These are phyloP conservation scores for Brachyhypopomus occidentalis DNA, from an alignment of 2,113 vertebrate species.

Conservation along the genomic window DNA sequence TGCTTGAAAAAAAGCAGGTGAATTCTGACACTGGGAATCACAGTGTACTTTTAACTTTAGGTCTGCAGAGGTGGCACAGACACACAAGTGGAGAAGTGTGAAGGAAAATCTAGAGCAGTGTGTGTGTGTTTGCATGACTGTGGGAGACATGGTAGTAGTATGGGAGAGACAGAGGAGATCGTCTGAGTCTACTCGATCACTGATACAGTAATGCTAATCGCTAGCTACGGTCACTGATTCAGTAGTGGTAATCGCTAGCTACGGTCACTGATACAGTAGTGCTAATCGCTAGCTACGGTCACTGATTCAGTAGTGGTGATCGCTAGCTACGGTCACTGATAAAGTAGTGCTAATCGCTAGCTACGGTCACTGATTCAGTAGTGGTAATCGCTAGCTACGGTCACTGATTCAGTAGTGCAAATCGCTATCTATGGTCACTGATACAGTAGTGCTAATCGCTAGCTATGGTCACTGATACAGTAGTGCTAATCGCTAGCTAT, in stretches of 20 bases:
- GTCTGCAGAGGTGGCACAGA: no score
- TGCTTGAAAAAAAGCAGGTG: not conserved
- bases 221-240: conserved; percentile 6
- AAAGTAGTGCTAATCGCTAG: conserved; percentile 37
- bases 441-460: conserved; percentile 39
- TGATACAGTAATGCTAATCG: conserved; percentile 41
- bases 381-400: conserved; percentile 33
- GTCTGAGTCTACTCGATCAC: conserved; percentile 11
- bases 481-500: conserved; percentile 34
- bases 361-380: conserved; percentile 23
- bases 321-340: conserved; percentile 17
- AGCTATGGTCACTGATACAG: conserved; percentile 27
- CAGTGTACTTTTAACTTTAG: no score
- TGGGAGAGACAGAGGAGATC: not conserved
- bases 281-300: conserved; percentile 34
- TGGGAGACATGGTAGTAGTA: no score
- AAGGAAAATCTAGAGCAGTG: not conserved
- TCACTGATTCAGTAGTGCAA: conserved; percentile 34
- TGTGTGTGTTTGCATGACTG: not conserved
- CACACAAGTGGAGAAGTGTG: not conserved
- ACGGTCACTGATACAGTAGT: conserved; percentile 28
- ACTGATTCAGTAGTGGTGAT: conserved; percentile 40
- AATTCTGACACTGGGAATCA: not conserved
- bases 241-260: conserved; percentile 36
- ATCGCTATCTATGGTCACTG: conserved; percentile 31